Evolutionary conservation across 2,113 vertebrate genomes (phyloP), one percentile per base, ranked within the genome.

Genomic region (Platycercus adscitus): DNA sequence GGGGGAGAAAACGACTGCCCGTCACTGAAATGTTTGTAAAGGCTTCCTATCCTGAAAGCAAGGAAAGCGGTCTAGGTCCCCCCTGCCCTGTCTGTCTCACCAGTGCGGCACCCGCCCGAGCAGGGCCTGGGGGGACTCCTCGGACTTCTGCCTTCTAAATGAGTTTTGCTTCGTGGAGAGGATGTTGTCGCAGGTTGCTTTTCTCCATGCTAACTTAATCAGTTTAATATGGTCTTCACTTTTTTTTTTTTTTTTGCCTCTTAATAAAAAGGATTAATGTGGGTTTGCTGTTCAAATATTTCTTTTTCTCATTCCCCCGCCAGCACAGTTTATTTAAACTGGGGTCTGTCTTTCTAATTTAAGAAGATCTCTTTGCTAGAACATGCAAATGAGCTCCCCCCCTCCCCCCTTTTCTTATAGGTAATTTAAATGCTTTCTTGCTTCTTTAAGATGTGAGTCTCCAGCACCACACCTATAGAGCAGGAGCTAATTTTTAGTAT

Each of bases 241-340:
- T 44, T 71, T 86, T 49, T 55, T 47, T 69, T 1, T 29, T 46
- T 72, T 63, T 58, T 55, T 72, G 2, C 26, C 52, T 29, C 77
- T 84, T 91, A 91, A 82, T 92, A 77, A 89, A 91, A 94, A 87
- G 69, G 76, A 87, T 89, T 87, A 41, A 65, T 56, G 86, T 41
- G 81, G 82, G 52, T 96, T 92, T 78, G 25, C 83, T 87, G 33
- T 76, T 93, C 69, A 96, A 79, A 79, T 94, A 81, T 91, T 93
- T 91, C 29, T 78, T 87, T 85, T 75, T 61, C 81, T 80, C n/a
- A 11, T 84, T 89, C 35, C 47, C 39, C 44, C 1, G 2, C 61
- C 77, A 79, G 49, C 41, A 39, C 1, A 61, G 56, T 65, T 91
- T 94, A 71, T 84, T 93, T 95, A 70, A 96, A 91, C 71, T 68